Conservation (phyloP, 1,140 invertebrate genomes). For the Heliconius hermathena region DNA sequence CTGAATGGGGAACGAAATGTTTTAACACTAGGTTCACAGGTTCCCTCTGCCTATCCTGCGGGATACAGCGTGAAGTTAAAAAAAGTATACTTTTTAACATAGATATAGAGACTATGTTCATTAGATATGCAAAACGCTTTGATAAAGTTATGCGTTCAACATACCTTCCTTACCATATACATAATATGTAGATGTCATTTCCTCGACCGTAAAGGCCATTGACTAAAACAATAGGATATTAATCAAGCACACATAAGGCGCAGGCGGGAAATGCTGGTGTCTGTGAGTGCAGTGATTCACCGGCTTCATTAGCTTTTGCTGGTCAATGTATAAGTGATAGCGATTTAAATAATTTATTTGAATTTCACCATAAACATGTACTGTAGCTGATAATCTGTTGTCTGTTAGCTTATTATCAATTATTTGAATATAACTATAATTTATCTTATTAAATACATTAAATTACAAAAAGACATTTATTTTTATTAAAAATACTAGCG, state of each 20-base stretch:
- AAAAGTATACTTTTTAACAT: no score
- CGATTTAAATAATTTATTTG: neutral
- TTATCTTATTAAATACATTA: no score
- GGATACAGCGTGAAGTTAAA: no score
- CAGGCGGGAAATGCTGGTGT: slow-evolving; percentile 34
- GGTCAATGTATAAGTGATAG: neutral
- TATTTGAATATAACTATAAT: no score
- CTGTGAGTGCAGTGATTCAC: slow-evolving; percentile 33
- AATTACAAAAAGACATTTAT: no score
- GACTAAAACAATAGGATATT: slow-evolving; percentile 42
- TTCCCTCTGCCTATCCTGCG: no score
- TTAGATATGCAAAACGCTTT: neutral
- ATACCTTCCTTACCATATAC: neutral
- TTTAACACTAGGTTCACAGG: no score
- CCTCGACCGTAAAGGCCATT: slow-evolving; percentile 30
- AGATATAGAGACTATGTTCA: neutral
- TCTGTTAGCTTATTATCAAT: no score
- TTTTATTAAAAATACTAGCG: no score
- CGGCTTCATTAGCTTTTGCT: slow-evolving; percentile 5
- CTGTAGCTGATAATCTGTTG: no score
- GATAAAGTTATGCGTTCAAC: neutral
- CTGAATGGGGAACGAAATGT: no score
- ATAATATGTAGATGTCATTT: slow-evolving; percentile 15
- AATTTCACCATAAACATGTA: neutral
- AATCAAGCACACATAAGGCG: slow-evolving; percentile 32